These are phyloP conservation scores for Hirudinaria manillensis DNA, from an alignment of 2,888 invertebrate genomes.

Conservation along the genomic window DNA sequence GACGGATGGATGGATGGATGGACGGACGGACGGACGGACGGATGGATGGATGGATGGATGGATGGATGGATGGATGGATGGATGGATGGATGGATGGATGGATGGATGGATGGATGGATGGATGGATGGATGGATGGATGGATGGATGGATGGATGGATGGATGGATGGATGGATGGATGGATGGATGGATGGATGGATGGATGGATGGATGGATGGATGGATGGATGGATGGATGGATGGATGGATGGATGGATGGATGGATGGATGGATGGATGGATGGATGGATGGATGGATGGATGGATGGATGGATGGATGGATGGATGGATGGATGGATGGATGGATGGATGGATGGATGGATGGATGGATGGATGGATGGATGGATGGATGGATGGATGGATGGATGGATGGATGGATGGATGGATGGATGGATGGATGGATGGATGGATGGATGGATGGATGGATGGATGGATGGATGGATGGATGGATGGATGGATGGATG, in stretches of 20 bases:
- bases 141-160: background rate
- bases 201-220: conserved; percentile 22
- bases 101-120: too few species aligned
- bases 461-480: conserved; percentile 8
- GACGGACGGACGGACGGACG: too few species aligned
- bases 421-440: conserved; percentile 13
- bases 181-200: too few species aligned
- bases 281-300: conserved; percentile 11
- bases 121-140: background rate
- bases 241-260: conserved; percentile 22
- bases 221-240: conserved; percentile 22
- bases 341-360: conserved; percentile 16
- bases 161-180: too few species aligned
- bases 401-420: conserved; percentile 10
- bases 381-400: conserved; percentile 5
- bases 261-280: conserved; percentile 22
- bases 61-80: too few species aligned
- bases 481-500: too few species aligned
- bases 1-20: too few species aligned
- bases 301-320: conserved; percentile 15
- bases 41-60: too few species aligned
- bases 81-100: too few species aligned
- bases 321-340: conserved; percentile 17
- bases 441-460: conserved; percentile 13
- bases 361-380: conserved; percentile 13